Conservation (phyloP, 1,140 invertebrate genomes). For the Caerostris extrusa region DNA sequence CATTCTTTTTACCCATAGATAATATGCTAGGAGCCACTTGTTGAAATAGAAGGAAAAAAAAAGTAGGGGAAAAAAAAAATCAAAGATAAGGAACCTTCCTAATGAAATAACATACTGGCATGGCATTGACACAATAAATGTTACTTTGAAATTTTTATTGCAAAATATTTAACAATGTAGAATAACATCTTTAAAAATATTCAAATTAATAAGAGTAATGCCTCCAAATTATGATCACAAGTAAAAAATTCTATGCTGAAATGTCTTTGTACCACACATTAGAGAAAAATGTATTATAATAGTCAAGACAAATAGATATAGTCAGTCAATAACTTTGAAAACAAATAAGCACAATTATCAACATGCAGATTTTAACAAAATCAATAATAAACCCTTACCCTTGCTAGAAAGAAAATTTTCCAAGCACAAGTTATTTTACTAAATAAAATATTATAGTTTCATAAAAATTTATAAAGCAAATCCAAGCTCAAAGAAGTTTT, state of each 20-base stretch:
- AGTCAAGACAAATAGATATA: neutral
- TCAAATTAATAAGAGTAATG: slow-evolving; percentile 33
- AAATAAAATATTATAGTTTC: neutral
- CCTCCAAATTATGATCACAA: slow-evolving; percentile 26
- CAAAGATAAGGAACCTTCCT: slow-evolving; percentile 60
- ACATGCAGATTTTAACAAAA: slow-evolving; percentile 38
- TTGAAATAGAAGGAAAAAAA: slow-evolving; percentile 40
- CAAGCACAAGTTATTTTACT: neutral
- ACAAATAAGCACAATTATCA: slow-evolving; percentile 35
- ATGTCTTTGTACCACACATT: neutral
- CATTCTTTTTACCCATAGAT: slow-evolving; percentile 76
- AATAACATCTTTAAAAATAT: slow-evolving; percentile 24
- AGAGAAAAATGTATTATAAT: neutral
- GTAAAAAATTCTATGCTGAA: neutral
- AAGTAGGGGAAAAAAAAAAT: slow-evolving; percentile 17
- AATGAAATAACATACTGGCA: slow-evolving; percentile 74
- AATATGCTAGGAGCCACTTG: slow-evolving; percentile 74
- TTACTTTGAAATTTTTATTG: slow-evolving; percentile 49
- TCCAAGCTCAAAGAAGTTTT: neutral
- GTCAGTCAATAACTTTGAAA: no score
- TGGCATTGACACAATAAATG: slow-evolving; percentile 73
- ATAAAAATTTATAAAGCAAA: neutral
- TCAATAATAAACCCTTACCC: slow-evolving; percentile 37
- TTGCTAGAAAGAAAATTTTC: slow-evolving; percentile 13
- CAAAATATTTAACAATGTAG: slow-evolving; percentile 56